These are phyloP conservation scores for Dolichopus griseipennis DNA, from an alignment of 2,888 invertebrate genomes.

Conservation along the genomic window DNA sequence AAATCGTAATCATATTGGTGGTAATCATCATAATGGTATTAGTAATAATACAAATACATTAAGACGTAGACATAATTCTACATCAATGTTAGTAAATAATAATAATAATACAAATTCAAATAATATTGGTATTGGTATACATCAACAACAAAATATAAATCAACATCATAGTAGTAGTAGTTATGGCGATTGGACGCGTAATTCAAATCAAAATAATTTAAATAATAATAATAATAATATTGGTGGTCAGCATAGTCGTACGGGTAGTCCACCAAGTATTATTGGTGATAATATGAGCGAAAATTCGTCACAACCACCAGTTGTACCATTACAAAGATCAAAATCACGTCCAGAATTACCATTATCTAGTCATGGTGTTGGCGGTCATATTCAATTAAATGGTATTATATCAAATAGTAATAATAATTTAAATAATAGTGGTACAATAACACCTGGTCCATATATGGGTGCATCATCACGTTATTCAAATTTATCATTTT, in stretches of 20 bases:
- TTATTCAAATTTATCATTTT: constrained; percentile 74
- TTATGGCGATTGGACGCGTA: constrained; percentile 30
- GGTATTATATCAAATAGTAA: constrained; percentile 17
- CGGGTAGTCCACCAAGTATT: constrained; percentile 37
- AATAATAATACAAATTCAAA: constrained; percentile 9
- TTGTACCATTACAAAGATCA: constrained; percentile 38
- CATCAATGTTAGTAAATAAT: constrained; percentile 2
- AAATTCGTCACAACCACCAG: constrained; percentile 46
- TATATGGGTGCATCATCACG: constrained; percentile 48
- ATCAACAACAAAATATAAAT: too few species aligned
- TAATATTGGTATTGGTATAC: neutral
- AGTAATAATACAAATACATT: constrained; percentile 7
- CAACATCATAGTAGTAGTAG: constrained; percentile 16
- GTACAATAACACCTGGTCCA: constrained; percentile 19
- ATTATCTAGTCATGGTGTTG: constrained; percentile 30
- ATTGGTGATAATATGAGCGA: constrained; percentile 50
- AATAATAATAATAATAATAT: constrained; percentile 10
- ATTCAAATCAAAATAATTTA: constrained; percentile 14
- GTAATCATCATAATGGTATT: neutral
- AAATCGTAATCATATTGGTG: neutral
- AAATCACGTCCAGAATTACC: constrained; percentile 41
- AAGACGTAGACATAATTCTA: constrained; percentile 9
- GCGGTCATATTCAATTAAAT: constrained; percentile 26
- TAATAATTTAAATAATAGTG: constrained; percentile 8
- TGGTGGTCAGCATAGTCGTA: constrained; percentile 25